These are phyloP conservation scores for Misgurnus mizolepis DNA, from an alignment of 2,113 vertebrate genomes.

Conservation along the genomic window DNA sequence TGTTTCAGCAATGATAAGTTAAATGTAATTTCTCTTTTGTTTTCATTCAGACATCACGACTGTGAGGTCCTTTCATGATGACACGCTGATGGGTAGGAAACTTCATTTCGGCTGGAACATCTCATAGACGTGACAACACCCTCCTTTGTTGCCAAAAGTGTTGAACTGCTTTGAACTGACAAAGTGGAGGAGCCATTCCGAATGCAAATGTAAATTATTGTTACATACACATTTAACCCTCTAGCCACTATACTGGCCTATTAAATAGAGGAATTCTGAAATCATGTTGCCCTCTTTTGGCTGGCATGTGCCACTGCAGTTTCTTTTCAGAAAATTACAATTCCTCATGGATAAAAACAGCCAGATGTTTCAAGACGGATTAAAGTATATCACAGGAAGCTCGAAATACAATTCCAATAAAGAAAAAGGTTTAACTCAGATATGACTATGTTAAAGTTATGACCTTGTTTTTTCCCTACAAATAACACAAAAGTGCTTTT, in stretches of 20 bases:
- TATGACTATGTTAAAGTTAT: background rate
- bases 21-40: slow-evolving; percentile 63
- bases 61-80: slow-evolving; percentile 64
- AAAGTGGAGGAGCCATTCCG: slow-evolving; percentile 61
- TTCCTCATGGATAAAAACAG: slow-evolving; percentile 10
- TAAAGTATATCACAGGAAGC: background rate
- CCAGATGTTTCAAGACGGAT: slow-evolving; percentile 13
- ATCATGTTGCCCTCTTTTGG: slow-evolving; percentile 85
- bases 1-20: slow-evolving; percentile 56
- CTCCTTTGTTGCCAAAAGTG: slow-evolving; percentile 68
- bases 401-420: too few species aligned
- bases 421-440: background rate
- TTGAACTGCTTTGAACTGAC: slow-evolving; percentile 69
- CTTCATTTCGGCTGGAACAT: slow-evolving; percentile 64
- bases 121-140: slow-evolving; percentile 62
- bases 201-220: slow-evolving; percentile 75
- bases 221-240: slow-evolving; percentile 75
- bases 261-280: slow-evolving; percentile 68
- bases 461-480: background rate
- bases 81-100: slow-evolving; percentile 67
- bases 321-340: slow-evolving; percentile 22
- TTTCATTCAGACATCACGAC: slow-evolving; percentile 54
- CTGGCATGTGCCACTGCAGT: slow-evolving; percentile 67
- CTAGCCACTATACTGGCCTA: slow-evolving; percentile 56
- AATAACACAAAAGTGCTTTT: background rate